Evolutionary conservation across 1,140 invertebrate genomes (phyloP), one percentile per base, ranked within the genome.

Genomic region (Brachionus asplanchnoidis): DNA sequence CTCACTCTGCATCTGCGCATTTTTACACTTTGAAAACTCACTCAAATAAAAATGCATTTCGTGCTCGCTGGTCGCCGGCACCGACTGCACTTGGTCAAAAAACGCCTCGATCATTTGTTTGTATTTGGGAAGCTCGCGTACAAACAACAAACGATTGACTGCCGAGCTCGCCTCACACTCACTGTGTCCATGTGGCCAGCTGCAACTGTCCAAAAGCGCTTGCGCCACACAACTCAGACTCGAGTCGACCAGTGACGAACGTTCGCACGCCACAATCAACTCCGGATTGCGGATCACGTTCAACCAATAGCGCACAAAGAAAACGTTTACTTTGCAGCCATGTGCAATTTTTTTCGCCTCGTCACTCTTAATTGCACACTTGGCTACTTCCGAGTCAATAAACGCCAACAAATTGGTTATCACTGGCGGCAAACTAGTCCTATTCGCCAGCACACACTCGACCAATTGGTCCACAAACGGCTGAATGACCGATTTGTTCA

Each of bases 391-490:
- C 1, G 53, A 20, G 26, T 82, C 79, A 0, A 82, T 65, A 42
- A 82, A 82, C 14, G 60, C 79, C 14, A 82, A 66, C n/a, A 82
- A 44, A 46, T 82, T 42, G 17, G 32, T 6, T 1, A 82, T 26
- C 0, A 82, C 53, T 0, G 79, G 79, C n/a, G 79, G 79, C 17
- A 82, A 28, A 46, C 60, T 82, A 0, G 17, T 5, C 23, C 20
- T 26, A 36, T 82, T 82, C 0, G 65, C 11, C 11, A 82, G 36
- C 26, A 82, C 40, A 1, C 53, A 66, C 32, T 82, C 79, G 17
- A 82, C 20, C 20, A 82, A 42, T 65, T 82, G 79, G 40, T 82
- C 79, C 20, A 82, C 65, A 28, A 82, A 82, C 7, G 79, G 79
- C 17, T 82, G 79, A 42, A 82, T 36, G 17, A 42, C 44, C 3